Conservation (phyloP, 2,888 invertebrate genomes). For the Maniola hyperantus region DNA sequence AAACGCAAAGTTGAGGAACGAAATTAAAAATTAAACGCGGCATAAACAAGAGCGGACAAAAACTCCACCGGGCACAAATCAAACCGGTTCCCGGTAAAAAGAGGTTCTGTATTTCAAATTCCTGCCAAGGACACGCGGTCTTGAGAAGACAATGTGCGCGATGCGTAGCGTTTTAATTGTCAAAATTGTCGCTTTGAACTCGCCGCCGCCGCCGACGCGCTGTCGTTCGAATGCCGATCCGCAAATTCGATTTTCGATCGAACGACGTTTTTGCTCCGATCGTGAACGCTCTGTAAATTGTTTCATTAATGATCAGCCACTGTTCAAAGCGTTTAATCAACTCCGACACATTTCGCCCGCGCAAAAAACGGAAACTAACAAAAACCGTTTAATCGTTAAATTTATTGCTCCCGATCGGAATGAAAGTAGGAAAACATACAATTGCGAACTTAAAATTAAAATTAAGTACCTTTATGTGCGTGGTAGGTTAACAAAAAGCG, state of each 20-base stretch:
- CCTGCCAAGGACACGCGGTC: constrained; percentile 72
- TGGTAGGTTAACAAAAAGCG: constrained; percentile 9
- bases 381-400: constrained; percentile 27
- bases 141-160: constrained; percentile 63
- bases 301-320: constrained; percentile 41
- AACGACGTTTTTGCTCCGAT: constrained; percentile 41
- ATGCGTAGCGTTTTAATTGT: constrained; percentile 79
- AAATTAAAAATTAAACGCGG: constrained; percentile 51
- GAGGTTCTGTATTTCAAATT: constrained; percentile 65
- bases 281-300: constrained; percentile 37
- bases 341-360: constrained; percentile 29
- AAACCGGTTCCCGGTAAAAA: constrained; percentile 62
- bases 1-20: constrained; percentile 10
- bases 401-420: constrained; percentile 31
- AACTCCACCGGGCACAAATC: constrained; percentile 56
- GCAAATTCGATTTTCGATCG: constrained; percentile 55
- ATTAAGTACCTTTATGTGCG: background rate
- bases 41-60: constrained; percentile 46
- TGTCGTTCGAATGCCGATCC: constrained; percentile 49
- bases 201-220: constrained; percentile 54
- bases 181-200: constrained; percentile 74
- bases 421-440: constrained; percentile 20
- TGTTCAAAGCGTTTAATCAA: constrained; percentile 33
- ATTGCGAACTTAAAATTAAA: constrained; percentile 21
- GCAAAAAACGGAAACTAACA: constrained; percentile 26